Evolutionary conservation across 2,888 invertebrate species (phyloP), one percentile per base, ranked within the genome.

Genomic region (Saturnia japonica): DNA sequence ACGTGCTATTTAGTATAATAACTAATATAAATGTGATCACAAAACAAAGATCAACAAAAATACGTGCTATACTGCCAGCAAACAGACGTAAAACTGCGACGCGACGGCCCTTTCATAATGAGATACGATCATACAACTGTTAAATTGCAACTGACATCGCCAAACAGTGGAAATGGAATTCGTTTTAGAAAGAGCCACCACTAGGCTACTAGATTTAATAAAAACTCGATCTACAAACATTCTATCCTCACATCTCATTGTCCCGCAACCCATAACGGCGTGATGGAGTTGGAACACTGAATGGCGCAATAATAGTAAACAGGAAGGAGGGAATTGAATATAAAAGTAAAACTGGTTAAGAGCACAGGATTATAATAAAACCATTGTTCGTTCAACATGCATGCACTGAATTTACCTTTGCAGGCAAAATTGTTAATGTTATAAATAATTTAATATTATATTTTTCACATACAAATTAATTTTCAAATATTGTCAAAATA

Each of bases 231-330:
- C 19, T 72, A 67, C 69, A 69, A 40, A 67, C 72, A 43, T 70
- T 72, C 64, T n/a, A 40, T 70, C 70, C 69, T 74, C 74, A 75
- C 80, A 77, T 72, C 64, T 72, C 74, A 70, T 73, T 80, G 80
- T 79, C 73, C 72, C 72, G 62, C 62, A 62, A 22, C 68, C 62
- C 54, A 67, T 70, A 67, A 70, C 70, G 47, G n/a, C 42, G 16
- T 64, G 70, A 67, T 67, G 67, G 54, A 40, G 67, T 28, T 57
- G 67, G 62, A 64, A 40, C 67, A 22, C 14, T 40, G 47, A 66
- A 69, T 60, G 40, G 64, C 40, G 28, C 60, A 43, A 64, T 70
- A 70, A 66, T 64, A 70, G 47, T 70, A 66, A 70, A 70, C 22
- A 47, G 42, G 64, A 54, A n/a, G 12, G 54, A 66, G 51, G 28